Conservation (phyloP, 2,888 invertebrate species). For the Archips crataeganus region DNA sequence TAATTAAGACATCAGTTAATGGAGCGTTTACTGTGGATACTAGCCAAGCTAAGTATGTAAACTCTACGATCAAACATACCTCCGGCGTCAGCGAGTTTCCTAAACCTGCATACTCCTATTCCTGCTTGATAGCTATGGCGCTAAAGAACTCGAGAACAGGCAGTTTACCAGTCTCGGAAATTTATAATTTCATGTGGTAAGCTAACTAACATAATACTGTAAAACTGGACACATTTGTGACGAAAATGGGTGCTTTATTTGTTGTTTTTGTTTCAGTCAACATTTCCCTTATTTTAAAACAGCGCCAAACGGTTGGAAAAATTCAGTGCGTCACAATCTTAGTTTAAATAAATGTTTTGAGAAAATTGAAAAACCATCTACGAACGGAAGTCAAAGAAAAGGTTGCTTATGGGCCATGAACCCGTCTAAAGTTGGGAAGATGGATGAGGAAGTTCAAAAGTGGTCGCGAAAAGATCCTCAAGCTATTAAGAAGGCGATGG, state of each 20-base stretch:
- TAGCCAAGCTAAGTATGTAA: constrained; percentile 76
- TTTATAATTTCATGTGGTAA: constrained; percentile 99
- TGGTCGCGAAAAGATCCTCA: constrained; percentile 98
- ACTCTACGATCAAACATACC: constrained; percentile 74
- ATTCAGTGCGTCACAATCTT: constrained; percentile 98
- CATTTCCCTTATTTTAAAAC: constrained; percentile 99
- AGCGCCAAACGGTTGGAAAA: constrained; percentile 99
- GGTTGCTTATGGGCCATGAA: constrained; percentile 99
- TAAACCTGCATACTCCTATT: constrained; percentile 99
- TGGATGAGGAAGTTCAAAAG: constrained; percentile 99
- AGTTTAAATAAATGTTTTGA: constrained; percentile 99
- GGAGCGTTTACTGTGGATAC: constrained; percentile 74
- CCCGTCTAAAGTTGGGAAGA: constrained; percentile 96
- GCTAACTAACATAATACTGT: constrained; percentile 60
- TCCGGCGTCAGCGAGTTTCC: constrained; percentile 90
- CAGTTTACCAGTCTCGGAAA: constrained; percentile 98
- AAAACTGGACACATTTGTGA: neutral
- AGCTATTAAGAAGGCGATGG: constrained; percentile 97
- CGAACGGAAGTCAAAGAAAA: constrained; percentile 93
- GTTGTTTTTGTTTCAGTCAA: constrained; percentile 86
- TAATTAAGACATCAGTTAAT: constrained; percentile 79
- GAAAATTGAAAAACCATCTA: constrained; percentile 97
- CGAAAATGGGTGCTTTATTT: neutral
- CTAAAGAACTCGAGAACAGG: constrained; percentile 98
- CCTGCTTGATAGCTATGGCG: constrained; percentile 99